Evolutionary conservation across 2,113 vertebrate species (phyloP), one percentile per base, ranked within the genome.

Genomic region (Lethenteron camtschaticum): DNA sequence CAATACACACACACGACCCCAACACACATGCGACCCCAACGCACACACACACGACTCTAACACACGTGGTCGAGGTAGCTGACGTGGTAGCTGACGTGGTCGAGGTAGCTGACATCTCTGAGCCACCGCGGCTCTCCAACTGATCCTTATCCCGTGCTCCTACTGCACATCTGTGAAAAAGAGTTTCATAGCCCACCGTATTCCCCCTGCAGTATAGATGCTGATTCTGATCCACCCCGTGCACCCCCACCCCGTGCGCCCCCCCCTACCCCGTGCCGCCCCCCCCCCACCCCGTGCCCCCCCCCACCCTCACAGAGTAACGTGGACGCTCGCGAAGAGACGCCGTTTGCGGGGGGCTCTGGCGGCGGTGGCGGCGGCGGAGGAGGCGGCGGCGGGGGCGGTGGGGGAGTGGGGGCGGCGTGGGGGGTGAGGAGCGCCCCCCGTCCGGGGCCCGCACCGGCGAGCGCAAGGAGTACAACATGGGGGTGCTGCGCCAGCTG

Each of bases 381-480:
- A 41, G 20, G 20, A 20, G 24, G 41, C 41, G 41, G 41, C 4
- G 41, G 41, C 6, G 41, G 41, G 4, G 41, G 41, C 41, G 41
- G 41, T 41, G 41, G 41, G 3, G 41, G 41, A 41, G 41, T 9
- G 8, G 63, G 14, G n/a, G 20, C 63, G 14, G 20, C 9, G 63
- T 66, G 63, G 14, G 91, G 69, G 96, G 90, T 80, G 94, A 97
- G 77, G 92, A 99, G 77, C 96, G 96, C 78, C 88, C 90, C 78
- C 88, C 90, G 72, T 83, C 86, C 16, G 74, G 86, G 72, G 85
- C 82, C 78, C 96, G 96, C 80, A 91, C 92, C 11, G 91, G 96
- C 80, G 94, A 99, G 76, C 85, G 94, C 73, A 96, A 96, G 75
- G 94, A 99, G 73, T 99, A 99, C 80, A 99, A 99, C 77, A 99